Evolutionary conservation across 2,888 invertebrate species (phyloP).

Genomic region (Labia minor): DNA sequence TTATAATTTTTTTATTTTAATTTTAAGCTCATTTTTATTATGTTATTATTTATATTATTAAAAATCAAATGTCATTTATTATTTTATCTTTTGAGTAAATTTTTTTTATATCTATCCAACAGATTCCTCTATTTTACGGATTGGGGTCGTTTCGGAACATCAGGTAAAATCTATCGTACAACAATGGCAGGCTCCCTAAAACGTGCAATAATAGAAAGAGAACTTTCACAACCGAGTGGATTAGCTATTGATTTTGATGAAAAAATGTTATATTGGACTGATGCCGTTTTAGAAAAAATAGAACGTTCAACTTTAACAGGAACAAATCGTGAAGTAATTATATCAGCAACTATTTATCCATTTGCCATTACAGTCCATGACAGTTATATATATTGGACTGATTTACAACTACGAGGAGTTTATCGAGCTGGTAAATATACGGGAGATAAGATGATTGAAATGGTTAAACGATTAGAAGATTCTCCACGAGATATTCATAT

Average conservation of each 20-base stretch:
- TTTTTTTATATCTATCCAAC: no score
- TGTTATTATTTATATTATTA: no score
- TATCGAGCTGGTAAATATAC: slow-evolving; percentile 96
- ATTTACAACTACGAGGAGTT: slow-evolving; percentile 82
- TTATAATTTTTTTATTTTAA: no score
- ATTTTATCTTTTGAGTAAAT: no score
- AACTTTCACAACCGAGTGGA: slow-evolving; percentile 90
- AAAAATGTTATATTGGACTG: slow-evolving; percentile 90
- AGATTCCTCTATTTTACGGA: slow-evolving; percentile 85
- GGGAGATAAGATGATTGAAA: slow-evolving; percentile 85
- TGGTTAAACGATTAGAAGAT: slow-evolving; percentile 86
- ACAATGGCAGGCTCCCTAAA: slow-evolving; percentile 94
- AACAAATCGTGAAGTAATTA: slow-evolving; percentile 65
- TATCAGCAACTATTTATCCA: slow-evolving; percentile 87
- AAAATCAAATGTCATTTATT: no score
- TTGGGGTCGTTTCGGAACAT: slow-evolving; percentile 87
- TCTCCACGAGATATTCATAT: slow-evolving; percentile 88
- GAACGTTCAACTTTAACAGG: slow-evolving; percentile 86
- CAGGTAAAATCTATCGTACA: slow-evolving; percentile 86
- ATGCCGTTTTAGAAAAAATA: slow-evolving; percentile 89
- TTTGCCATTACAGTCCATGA: slow-evolving; percentile 86
- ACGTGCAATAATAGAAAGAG: slow-evolving; percentile 75
- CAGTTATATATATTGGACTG: slow-evolving; percentile 93
- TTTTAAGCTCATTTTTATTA: no score
- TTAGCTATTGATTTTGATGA: slow-evolving; percentile 93